Evolutionary conservation across 2,797 vertebrate species (phyloP), one percentile per base, ranked within the genome.

Genomic region (Diceros bicornis): DNA sequence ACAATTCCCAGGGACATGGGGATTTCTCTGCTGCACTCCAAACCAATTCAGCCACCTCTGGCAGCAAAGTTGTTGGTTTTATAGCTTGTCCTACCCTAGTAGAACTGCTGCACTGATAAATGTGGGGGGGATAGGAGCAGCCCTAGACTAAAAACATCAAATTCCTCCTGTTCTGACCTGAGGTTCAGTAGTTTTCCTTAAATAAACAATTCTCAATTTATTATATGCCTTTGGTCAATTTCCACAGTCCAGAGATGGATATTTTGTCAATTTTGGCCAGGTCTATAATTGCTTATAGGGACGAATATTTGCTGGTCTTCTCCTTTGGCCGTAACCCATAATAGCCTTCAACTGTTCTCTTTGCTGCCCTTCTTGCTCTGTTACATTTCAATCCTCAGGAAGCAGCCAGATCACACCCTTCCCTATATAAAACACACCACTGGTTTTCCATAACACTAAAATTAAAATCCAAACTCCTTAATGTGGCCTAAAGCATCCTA

Each of bases 131-230:
- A 37, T 2, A 62, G 25, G 64, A 91, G 50, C 7, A 94, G 14
- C 29, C 37, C 13, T 74, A 62, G 59, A 64, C 44, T 66, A 91
- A 91, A 69, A 66, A 87, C 16, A 11, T 34, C 32, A 8, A 37
- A 55, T 88, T 84, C 50, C 41, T 89, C 29, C 11, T 72, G 62
- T 61, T 55, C 34, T 69, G 74, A 92, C n/a, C 68, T 92, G 68
- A 86, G 10, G 23, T 71, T 23, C 50, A 66, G n/a, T 66, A 16
- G 11, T 37, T 89, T n/a, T 75, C 75, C 41, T 79, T 84, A 68
- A 68, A 94, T 77, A 88, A 91, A 90, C 7, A 93, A 32, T 72
- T 83, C 71, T 84, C n/a, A 91, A 52, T 59, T 41, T 75, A 50
- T 69, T 92, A 25, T 68, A 57, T 71, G 55, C 4, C 25, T 13